These are phyloP conservation scores for Triplophysa rosa DNA, from an alignment of 2,113 vertebrate genomes.

Conservation along the genomic window DNA sequence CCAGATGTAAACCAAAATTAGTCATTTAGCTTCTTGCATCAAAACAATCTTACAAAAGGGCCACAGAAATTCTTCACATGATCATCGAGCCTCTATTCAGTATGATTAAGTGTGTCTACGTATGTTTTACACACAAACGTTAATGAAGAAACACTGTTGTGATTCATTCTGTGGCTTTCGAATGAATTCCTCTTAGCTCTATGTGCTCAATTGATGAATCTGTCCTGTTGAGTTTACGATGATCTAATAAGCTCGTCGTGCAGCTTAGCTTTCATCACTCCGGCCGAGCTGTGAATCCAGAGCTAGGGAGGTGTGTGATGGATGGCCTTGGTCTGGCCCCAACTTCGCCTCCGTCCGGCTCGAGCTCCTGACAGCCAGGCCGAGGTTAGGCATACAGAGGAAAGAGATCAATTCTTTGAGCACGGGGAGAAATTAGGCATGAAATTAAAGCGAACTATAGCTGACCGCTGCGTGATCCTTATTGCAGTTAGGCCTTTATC, in stretches of 20 bases:
- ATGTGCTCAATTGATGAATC: conserved; percentile 53
- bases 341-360: conserved; percentile 46
- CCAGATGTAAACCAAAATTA: neutral
- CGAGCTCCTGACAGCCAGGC: conserved; percentile 51
- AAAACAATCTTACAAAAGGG: neutral
- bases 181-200: conserved; percentile 50
- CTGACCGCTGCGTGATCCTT: conserved; percentile 58
- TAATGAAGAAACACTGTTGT: conserved; percentile 36
- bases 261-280: conserved; percentile 46
- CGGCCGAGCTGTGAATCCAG: conserved; percentile 47
- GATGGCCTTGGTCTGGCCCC: conserved; percentile 48
- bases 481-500: conserved; percentile 51
- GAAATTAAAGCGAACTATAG: conserved; percentile 60
- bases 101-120: conserved; percentile 9
- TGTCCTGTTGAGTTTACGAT: conserved; percentile 56
- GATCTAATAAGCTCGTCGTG: conserved; percentile 59
- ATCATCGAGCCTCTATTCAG: conserved; percentile 11
- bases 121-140: conserved; percentile 34
- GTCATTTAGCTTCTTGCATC: neutral
- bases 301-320: conserved; percentile 57
- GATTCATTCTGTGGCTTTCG: conserved; percentile 40
- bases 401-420: conserved; percentile 59
- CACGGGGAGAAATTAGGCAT: conserved; percentile 62
- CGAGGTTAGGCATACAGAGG: conserved; percentile 54
- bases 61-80: neutral